phyloP scores from a whole-genome alignment of 2,797 vertebrate species.

The Mus spretus region DNA sequence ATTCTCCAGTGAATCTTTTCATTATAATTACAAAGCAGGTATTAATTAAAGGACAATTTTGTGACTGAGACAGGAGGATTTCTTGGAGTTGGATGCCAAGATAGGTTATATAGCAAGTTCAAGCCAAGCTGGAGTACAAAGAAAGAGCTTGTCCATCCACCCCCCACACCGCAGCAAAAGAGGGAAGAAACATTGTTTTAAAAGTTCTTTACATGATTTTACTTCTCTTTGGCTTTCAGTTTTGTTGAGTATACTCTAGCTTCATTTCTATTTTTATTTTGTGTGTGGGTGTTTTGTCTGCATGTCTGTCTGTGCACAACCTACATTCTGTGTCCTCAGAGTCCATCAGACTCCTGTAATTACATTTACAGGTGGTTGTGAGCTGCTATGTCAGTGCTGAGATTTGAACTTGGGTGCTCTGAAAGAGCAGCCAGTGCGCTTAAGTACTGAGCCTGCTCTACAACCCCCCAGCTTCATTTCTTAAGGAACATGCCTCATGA shows the following conservation, averaged over 20 bases:
- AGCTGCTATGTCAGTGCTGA: no score
- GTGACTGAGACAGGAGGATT: not conserved
- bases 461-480: not conserved
- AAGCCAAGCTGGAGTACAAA: not conserved
- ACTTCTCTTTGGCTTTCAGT: not conserved
- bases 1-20: constrained; percentile 48
- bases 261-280: not conserved
- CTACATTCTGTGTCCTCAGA: not conserved
- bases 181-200: constrained; percentile 21
- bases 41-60: constrained; percentile 12
- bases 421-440: not conserved
- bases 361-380: not conserved
- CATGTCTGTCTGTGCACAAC: not conserved
- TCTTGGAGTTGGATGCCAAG: not conserved
- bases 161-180: not conserved
- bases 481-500: not conserved
- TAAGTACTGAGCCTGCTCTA: not conserved
- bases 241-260: not conserved
- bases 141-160: not conserved
- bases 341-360: not conserved
- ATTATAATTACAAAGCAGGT: not conserved
- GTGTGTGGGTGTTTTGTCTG: not conserved
- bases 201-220: constrained; percentile 10
- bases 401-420: not conserved
- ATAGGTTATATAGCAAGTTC: not conserved